Conservation (phyloP, 2,888 invertebrate genomes). For the Frankliniella fusca region DNA sequence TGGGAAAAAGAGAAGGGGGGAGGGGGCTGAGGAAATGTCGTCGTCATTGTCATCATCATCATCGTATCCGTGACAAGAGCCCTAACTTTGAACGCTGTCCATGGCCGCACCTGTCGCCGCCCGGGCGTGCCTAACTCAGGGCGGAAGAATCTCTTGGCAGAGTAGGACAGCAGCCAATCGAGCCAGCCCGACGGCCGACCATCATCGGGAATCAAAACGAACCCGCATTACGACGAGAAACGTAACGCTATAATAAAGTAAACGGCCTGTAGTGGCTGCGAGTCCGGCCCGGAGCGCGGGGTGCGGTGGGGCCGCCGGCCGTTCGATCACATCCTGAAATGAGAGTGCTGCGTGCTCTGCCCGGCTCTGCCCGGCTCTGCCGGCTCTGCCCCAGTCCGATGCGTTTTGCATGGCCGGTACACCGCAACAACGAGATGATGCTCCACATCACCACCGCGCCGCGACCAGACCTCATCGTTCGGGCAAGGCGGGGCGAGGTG, state of each 20-base stretch:
- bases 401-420: conserved; percentile 1
- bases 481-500: not conserved
- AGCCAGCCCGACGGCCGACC: not conserved
- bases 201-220: conserved; percentile 24
- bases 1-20: too few species aligned
- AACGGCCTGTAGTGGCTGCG: not conserved
- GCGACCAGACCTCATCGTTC: not conserved
- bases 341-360: not conserved
- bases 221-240: conserved; percentile 24
- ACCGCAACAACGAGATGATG: not conserved
- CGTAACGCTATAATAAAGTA: conserved; percentile 15
- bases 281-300: not conserved
- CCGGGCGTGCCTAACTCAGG: not conserved
- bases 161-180: not conserved
- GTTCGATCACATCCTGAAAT: not conserved
- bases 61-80: too few species aligned
- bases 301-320: not conserved
- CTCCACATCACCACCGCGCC: not conserved
- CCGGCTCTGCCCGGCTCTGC: not conserved
- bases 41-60: too few species aligned
- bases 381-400: not conserved
- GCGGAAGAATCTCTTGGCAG: not conserved
- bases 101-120: not conserved
- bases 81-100: too few species aligned
- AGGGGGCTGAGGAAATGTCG: too few species aligned